These are phyloP conservation scores for Phenganax marumi DNA, from an alignment of 92 coral and sea anemone species.

Conservation along the genomic window DNA sequence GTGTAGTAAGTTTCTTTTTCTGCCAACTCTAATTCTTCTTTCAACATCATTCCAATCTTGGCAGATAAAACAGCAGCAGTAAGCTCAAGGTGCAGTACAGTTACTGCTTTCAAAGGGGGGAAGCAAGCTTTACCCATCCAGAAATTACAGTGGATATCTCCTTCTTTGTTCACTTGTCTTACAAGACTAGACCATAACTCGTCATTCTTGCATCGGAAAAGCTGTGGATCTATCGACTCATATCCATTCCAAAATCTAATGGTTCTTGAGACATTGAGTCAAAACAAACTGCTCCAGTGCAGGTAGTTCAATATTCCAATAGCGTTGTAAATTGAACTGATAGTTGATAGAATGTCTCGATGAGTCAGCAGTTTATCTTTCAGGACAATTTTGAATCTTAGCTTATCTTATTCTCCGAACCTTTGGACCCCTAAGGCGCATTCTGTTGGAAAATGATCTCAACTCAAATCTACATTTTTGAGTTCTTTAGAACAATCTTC, in stretches of 20 bases:
- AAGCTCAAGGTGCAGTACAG: conserved; percentile 44
- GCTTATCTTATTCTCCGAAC: not conserved
- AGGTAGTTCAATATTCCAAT: conserved; percentile 32
- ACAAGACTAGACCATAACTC: conserved; percentile 38
- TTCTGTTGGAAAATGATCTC: not conserved
- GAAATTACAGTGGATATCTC: conserved; percentile 48
- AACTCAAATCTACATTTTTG: not conserved
- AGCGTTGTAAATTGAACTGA: no score
- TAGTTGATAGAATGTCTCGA: no score
- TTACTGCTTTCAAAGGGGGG: conserved; percentile 38
- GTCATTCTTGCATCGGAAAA: conserved; percentile 48
- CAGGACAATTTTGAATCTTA: no score
- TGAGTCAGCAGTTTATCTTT: no score
- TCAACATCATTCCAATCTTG: not conserved
- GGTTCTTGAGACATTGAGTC: conserved; percentile 48
- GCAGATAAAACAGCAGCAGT: conserved; percentile 1
- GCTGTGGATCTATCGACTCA: conserved; percentile 38
- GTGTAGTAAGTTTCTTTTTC: not conserved
- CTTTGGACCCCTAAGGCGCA: no score
- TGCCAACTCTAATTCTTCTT: not conserved
- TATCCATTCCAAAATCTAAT: conserved; percentile 9
- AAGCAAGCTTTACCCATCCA: conserved; percentile 37
- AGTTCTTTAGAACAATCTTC: no score
- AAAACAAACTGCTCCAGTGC: conserved; percentile 3
- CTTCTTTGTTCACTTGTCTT: conserved; percentile 13